Evolutionary conservation across 2,888 invertebrate genomes (phyloP).

Genomic region (Stomorhina lunata): DNA sequence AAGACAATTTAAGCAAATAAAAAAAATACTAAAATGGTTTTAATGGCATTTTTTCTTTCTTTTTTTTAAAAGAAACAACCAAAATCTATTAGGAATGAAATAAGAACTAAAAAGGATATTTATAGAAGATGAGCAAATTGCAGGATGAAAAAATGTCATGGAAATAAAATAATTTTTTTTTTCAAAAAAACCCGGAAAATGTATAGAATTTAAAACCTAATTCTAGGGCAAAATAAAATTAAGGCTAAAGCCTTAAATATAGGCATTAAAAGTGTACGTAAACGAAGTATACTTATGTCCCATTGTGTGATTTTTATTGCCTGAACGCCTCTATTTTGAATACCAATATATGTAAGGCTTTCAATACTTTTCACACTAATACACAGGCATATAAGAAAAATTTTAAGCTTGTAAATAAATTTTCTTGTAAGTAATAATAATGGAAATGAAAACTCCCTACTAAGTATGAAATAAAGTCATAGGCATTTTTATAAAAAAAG

Average conservation of each 20-base stretch:
- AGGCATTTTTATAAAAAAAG: not conserved
- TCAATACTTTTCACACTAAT: not conserved
- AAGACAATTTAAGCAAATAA: constrained; percentile 45
- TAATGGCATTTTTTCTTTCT: constrained; percentile 59
- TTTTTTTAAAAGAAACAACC: too few species aligned
- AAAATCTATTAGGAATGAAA: constrained; percentile 4
- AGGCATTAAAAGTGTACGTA: constrained; percentile 63
- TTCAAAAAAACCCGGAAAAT: not conserved
- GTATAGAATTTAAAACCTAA: not conserved
- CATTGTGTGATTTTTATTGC: constrained; percentile 75
- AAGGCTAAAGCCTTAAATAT: constrained; percentile 58
- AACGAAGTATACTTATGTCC: not conserved
- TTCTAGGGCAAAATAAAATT: constrained; percentile 19
- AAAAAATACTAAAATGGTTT: constrained; percentile 29
- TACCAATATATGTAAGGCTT: constrained; percentile 71
- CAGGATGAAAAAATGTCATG: constrained; percentile 46
- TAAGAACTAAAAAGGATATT: constrained; percentile 2
- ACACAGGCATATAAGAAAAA: not conserved
- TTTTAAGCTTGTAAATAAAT: not conserved
- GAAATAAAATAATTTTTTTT: constrained; percentile 51
- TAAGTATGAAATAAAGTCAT: constrained; percentile 33
- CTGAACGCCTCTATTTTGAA: constrained; percentile 74
- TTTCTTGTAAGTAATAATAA: constrained; percentile 25
- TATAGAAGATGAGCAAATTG: not conserved
- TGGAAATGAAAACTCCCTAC: constrained; percentile 27